A percentile compares a stretch with the other conserved stretches of the same genome.
These are phyloP conservation scores for Leptopilina clavipes DNA, from an alignment of 1,140 invertebrate species.

Conservation along the genomic window DNA sequence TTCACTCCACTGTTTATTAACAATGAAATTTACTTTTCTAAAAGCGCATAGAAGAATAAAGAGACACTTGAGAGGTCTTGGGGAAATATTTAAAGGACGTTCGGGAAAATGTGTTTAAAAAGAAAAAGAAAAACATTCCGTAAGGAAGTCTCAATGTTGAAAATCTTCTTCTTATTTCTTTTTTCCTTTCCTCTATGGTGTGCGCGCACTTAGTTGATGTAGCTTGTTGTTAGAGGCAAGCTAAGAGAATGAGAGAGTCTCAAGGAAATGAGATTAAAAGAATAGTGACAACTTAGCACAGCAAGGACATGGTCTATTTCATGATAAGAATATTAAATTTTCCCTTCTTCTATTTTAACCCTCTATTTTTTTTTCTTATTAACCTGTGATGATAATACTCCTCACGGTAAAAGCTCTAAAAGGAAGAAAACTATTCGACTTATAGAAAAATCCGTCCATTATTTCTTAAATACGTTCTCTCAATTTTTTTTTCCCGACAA, in stretches of 20 bases:
- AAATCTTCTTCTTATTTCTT: background rate
- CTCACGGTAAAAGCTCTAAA: too few species aligned
- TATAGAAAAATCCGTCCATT: too few species aligned
- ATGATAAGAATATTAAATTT: background rate
- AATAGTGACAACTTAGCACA: background rate
- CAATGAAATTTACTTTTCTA: background rate
- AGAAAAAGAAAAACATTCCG: background rate
- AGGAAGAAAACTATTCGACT: too few species aligned
- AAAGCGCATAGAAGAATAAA: background rate
- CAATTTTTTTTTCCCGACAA: too few species aligned
- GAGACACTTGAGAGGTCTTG: background rate
- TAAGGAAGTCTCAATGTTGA: slow-evolving; percentile 18
- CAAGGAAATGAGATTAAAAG: slow-evolving; percentile 29
- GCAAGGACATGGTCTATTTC: background rate
- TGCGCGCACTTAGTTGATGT: slow-evolving; percentile 13
- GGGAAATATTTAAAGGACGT: slow-evolving; percentile 1
- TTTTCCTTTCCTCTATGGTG: background rate
- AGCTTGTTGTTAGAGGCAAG: background rate
- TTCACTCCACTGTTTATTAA: background rate
- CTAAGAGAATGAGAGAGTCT: background rate
- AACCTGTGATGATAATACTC: background rate
- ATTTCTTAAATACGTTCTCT: too few species aligned
- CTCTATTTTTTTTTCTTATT: background rate
- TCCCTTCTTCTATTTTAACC: background rate
- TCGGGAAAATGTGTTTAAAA: background rate